Percentiles rank a stretch among this genome's conserved stretches.
phyloP scores from a whole-genome alignment of 2,888 invertebrate species.

The Ophioninae sp. region DNA sequence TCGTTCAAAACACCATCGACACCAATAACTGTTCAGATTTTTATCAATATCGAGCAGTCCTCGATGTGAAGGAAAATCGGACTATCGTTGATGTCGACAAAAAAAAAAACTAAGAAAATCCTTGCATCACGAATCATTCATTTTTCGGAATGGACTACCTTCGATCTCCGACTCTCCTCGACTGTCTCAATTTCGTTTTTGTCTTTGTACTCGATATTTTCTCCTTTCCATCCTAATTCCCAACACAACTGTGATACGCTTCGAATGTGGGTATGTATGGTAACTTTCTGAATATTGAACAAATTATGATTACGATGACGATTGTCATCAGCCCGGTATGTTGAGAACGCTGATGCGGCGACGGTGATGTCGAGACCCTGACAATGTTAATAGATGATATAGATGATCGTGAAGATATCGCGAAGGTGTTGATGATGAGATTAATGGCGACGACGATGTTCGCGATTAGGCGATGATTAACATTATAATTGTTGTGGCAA shows the following conservation, averaged over 20 bases:
- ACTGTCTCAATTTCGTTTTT: conserved; percentile 32
- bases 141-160: conserved; percentile 68
- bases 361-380: neutral
- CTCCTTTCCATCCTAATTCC: conserved; percentile 74
- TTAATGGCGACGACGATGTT: neutral
- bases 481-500: neutral
- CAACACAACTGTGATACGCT: conserved; percentile 81
- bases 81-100: conserved; percentile 5
- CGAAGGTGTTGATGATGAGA: neutral
- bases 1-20: conserved; percentile 38
- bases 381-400: neutral
- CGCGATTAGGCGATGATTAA: neutral
- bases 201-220: conserved; percentile 69
- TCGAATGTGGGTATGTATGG: conserved; percentile 74
- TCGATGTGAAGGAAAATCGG: conserved; percentile 2
- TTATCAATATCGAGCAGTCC: conserved; percentile 3
- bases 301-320: conserved; percentile 40
- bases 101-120: conserved; percentile 13
- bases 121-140: neutral
- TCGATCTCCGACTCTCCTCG: conserved; percentile 63
- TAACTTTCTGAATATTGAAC: conserved; percentile 76
- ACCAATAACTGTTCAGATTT: conserved; percentile 5
- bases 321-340: conserved; percentile 35
- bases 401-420: neutral
- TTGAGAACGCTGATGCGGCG: conserved; percentile 15